These are phyloP conservation scores for Diarsia rubi DNA, from an alignment of 2,888 invertebrate genomes.

Conservation along the genomic window DNA sequence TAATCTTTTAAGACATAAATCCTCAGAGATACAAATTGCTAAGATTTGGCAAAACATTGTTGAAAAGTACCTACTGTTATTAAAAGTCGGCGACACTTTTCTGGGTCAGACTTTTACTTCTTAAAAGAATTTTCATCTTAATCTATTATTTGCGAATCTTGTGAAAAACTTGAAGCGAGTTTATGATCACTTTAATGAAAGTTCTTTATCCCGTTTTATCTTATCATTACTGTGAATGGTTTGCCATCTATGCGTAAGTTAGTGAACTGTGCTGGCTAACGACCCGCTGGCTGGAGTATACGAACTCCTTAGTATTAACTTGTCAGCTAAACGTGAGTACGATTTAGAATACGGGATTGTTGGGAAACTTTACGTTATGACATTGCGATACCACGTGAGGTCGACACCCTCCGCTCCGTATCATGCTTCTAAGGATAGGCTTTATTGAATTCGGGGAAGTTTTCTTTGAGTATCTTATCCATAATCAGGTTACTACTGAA, in stretches of 20 bases:
- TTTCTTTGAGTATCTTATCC: constrained; percentile 10
- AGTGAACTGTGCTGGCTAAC: constrained; percentile 31
- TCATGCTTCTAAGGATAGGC: neutral
- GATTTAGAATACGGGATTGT: constrained; percentile 25
- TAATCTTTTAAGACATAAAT: constrained; percentile 48
- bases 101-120: constrained; percentile 49
- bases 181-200: constrained; percentile 29
- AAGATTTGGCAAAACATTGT: constrained; percentile 55
- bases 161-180: constrained; percentile 37
- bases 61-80: constrained; percentile 41
- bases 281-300: constrained; percentile 29
- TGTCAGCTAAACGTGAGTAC: constrained; percentile 45
- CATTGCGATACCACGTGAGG: constrained; percentile 35
- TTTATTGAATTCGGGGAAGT: neutral
- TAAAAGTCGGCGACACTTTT: constrained; percentile 62
- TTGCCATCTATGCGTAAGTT: constrained; percentile 28
- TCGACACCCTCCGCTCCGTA: constrained; percentile 16
- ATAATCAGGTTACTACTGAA: neutral
- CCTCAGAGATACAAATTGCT: constrained; percentile 49
- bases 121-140: constrained; percentile 36
- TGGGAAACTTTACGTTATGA: constrained; percentile 45
- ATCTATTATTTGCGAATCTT: constrained; percentile 35
- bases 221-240: constrained; percentile 23
- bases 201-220: constrained; percentile 31
- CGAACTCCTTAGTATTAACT: constrained; percentile 46